Evolutionary conservation across 1,140 invertebrate genomes (phyloP), one percentile per base, ranked within the genome.

Genomic region (Drosophila pectinifera): DNA sequence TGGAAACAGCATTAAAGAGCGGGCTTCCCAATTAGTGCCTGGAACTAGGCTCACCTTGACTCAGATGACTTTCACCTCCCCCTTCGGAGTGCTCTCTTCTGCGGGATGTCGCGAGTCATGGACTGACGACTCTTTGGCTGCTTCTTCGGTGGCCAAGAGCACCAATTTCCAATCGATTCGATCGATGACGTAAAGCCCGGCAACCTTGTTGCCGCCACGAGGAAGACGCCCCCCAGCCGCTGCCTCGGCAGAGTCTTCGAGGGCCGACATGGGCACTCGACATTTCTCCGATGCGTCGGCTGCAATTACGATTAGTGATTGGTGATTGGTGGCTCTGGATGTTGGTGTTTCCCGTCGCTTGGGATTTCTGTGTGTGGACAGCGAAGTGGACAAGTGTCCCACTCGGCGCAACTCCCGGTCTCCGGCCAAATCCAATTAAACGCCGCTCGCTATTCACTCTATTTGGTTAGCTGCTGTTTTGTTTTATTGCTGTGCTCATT

Each of bases 241-340:
- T 28, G 18, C 31, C 22, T 22, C 22, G 22, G 22, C 22, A 4
- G 22, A 22, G 2, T 22, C 22, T n/a, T 41, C 54, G 56, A 59
- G 53, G 41, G 34, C 56, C 59, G 11, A 28, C 51, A 64, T 56
- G 65, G 45, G 36, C 54, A 45, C 70, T 65, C 58, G 39, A 54
- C 54, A 74, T 85, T 85, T 85, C 73, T 70, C 82, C 79, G 61
- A 43, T 70, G 57, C 55, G 83, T 49, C 59, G 63, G 74, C 84
- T 80, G 80, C 84, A 84, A 89, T 89, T 89, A 89, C 73, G 67
- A 75, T 89, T 89, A 72, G 74, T 78, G 78, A 67, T 65, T 80
- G 36, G 5, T 38, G 36, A n/a, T n/a, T n/a, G n/a, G n/a, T n/a
- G 36, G 14, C 14, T 14, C 14, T 38, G n/a, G 36, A 38, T 36